phyloP scores from a whole-genome alignment of 2,113 vertebrate species.

The Hoplias malabaricus region DNA sequence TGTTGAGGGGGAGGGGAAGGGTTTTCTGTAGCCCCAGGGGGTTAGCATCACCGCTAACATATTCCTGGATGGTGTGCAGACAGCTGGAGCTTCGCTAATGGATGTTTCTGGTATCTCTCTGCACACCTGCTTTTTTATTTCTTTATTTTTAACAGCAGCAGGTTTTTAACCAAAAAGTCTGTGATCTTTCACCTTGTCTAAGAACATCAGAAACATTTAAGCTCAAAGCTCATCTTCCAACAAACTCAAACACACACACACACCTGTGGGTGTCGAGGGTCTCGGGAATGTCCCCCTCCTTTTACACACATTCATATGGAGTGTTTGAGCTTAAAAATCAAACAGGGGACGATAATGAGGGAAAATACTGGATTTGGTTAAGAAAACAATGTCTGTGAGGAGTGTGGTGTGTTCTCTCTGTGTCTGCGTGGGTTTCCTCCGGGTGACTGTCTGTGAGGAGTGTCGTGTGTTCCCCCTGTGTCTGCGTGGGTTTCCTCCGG shows the following conservation, averaged over 20 bases:
- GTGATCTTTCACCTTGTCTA: neutral
- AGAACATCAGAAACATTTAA: neutral
- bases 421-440: no score
- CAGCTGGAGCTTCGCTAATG: slow-evolving; percentile 21
- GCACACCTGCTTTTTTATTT: slow-evolving; percentile 35
- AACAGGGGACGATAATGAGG: no score
- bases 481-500: no score
- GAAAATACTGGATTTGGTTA: no score
- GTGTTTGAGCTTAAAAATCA: no score
- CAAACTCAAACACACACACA: neutral
- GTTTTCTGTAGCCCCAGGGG: slow-evolving; percentile 16
- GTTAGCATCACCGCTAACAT: neutral
- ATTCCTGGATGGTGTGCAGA: slow-evolving; percentile 23
- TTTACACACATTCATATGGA: neutral
- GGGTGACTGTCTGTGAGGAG: no score
- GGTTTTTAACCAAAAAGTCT: slow-evolving; percentile 13
- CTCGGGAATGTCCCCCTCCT: neutral
- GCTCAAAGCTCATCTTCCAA: neutral
- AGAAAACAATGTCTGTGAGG: no score
- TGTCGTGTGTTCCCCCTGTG: no score
- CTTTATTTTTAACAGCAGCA: neutral
- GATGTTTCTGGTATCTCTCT: slow-evolving; percentile 13
- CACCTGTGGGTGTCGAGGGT: neutral
- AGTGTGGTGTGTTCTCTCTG: no score
- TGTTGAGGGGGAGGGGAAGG: neutral